These are phyloP conservation scores for Brachyptera risi DNA, from an alignment of 2,888 invertebrate species.

Conservation along the genomic window DNA sequence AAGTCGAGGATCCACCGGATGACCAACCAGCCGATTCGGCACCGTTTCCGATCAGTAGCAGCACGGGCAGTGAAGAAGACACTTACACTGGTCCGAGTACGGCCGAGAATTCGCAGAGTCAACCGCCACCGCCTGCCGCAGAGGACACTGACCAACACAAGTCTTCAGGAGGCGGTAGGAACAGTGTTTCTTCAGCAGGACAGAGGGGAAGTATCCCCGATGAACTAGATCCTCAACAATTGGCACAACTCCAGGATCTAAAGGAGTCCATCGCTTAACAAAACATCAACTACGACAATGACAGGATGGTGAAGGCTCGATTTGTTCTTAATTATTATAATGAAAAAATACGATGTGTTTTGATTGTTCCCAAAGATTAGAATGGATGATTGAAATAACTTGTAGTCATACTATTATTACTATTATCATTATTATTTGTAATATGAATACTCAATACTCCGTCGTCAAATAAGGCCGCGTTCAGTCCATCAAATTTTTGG, in stretches of 20 bases:
- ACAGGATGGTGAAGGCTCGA: neutral
- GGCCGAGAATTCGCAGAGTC: conserved; percentile 57
- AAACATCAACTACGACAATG: neutral
- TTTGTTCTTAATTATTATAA: neutral
- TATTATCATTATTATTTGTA: no score
- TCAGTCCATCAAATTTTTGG: no score
- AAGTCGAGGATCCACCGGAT: conserved; percentile 44
- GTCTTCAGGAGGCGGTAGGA: conserved; percentile 14
- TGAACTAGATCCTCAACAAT: conserved; percentile 82
- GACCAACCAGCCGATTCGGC: conserved; percentile 57
- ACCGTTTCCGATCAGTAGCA: conserved; percentile 59
- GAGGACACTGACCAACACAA: conserved; percentile 20
- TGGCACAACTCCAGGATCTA: conserved; percentile 80
- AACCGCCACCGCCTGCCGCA: conserved; percentile 40
- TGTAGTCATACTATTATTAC: no score
- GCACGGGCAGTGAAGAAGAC: conserved; percentile 63
- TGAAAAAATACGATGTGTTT: neutral
- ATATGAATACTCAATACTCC: no score
- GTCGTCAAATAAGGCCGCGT: no score
- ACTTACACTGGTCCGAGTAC: conserved; percentile 58
- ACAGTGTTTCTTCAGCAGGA: conserved; percentile 29
- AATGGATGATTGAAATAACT: no score
- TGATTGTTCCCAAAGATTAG: no score
- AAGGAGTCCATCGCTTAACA: conserved; percentile 87
- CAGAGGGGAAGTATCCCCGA: conserved; percentile 57